Percentiles rank a stretch among this genome's conserved stretches.
These are phyloP conservation scores for Oceanites oceanicus DNA, from an alignment of 2,113 vertebrate genomes.

Conservation along the genomic window DNA sequence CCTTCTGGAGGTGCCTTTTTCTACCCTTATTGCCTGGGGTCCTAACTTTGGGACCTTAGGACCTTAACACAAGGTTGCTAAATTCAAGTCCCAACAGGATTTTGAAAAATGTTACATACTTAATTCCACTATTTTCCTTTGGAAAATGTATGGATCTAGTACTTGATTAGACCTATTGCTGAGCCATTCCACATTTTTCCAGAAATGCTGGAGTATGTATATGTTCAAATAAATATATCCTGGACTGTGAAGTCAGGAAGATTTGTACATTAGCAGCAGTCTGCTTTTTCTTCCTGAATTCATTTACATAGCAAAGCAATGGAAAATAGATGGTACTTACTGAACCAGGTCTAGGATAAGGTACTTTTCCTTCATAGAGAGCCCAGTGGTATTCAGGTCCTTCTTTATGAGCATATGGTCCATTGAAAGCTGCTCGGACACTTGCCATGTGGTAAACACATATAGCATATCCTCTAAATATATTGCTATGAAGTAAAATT, in stretches of 20 bases:
- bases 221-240: neutral
- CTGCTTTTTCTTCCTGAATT: neutral
- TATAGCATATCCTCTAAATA: constrained; percentile 94
- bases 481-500: constrained; percentile 74
- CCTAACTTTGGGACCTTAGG: neutral
- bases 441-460: constrained; percentile 95
- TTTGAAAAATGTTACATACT: neutral
- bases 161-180: neutral
- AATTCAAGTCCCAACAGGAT: neutral
- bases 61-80: neutral
- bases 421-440: constrained; percentile 92
- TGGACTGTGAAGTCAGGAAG: neutral
- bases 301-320: neutral
- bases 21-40: neutral
- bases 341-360: constrained; percentile 94
- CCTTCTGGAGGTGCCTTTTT: neutral
- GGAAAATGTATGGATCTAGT: neutral
- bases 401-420: constrained; percentile 91
- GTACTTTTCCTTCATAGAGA: constrained; percentile 90
- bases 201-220: neutral
- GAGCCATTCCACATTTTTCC: neutral
- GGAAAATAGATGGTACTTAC: constrained; percentile 76
- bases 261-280: neutral
- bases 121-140: neutral
- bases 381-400: constrained; percentile 93